Evolutionary conservation across 2,113 vertebrate species (phyloP), one percentile per base, ranked within the genome.

Genomic region (Tapirus terrestris): DNA sequence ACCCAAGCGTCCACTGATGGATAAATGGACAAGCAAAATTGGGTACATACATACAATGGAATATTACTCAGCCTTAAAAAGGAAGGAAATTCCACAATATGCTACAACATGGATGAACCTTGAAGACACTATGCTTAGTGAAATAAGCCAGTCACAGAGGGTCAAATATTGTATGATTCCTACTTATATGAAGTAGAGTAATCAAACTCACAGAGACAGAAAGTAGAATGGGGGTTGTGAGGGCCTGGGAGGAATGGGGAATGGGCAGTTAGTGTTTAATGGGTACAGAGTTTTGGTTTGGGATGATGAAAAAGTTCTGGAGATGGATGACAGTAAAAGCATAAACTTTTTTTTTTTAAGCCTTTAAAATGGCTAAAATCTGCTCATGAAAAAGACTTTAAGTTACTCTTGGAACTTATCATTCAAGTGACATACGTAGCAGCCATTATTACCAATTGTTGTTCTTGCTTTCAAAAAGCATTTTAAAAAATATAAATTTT

Each of bases 401-500:
- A 5, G 20, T 76, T 45, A 77, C 31, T 89, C 81, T 88, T 93
- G 29, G 61, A 89, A 86, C 51, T 65, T 68, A 58, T 29, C 92
- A 70, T 89, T 75, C 43, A 73, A 88, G 80, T 76, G 76, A 77
- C 20, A 9, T n/a, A 79, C 84, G 76, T 58, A 82, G 53, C 14
- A 87, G 80, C 60, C 45, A 43, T 43, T 14, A 36, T 4, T 63
- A 16, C 39, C 25, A 56, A 92, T 27, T 21, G 45, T 33, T 84
- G 84, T 45, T 86, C 70, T 86, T 72, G 45, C 12, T 45, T 84
- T 76, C 21, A 48, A 67, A 91, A 89, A 87, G 68, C 73, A 79
- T 33, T 89, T 95, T 95, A 29, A 58, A 88, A 94, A 70, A 61
- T 33, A 76, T 53, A 84, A 16, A 51, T 75, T 48, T 81, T 75